A percentile compares a stretch with the other conserved stretches of the same genome.
phyloP scores from a whole-genome alignment of 1,140 invertebrate species.

The Lasaia peninsularis region DNA sequence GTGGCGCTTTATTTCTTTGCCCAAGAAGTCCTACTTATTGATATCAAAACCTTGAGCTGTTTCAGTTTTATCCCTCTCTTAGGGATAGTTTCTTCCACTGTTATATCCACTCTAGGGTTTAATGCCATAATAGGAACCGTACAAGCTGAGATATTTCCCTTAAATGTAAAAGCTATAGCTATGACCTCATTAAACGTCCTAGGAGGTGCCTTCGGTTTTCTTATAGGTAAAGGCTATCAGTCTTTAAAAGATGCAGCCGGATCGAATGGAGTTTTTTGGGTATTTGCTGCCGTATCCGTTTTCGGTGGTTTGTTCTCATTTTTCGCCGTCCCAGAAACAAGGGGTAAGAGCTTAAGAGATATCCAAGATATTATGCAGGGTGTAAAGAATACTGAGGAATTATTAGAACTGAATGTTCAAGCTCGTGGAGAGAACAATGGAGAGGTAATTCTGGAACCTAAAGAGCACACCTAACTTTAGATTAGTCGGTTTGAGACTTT shows the following conservation, averaged over 20 bases:
- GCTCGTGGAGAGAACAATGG: constrained; percentile 9
- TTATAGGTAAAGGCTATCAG: constrained; percentile 73
- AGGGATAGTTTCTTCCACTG: constrained; percentile 75
- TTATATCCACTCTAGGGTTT: constrained; percentile 77
- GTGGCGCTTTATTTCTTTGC: constrained; percentile 74
- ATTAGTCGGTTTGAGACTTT: background rate
- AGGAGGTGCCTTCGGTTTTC: constrained; percentile 61
- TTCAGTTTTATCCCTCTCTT: constrained; percentile 72
- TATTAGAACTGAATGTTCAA: constrained; percentile 1
- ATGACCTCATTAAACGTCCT: constrained; percentile 62
- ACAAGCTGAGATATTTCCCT: constrained; percentile 79
- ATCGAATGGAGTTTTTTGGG: constrained; percentile 71
- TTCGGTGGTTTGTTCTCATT: constrained; percentile 75
- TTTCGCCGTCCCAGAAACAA: constrained; percentile 84
- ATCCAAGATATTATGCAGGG: constrained; percentile 76
- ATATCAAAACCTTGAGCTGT: constrained; percentile 33
- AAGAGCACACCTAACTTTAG: background rate
- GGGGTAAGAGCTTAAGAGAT: constrained; percentile 82
- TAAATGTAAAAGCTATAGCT: constrained; percentile 78
- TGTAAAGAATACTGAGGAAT: constrained; percentile 16
- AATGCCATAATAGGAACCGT: constrained; percentile 78
- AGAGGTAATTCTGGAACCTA: background rate
- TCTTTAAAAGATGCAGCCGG: constrained; percentile 66
- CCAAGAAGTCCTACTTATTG: constrained; percentile 41
- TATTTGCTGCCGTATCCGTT: constrained; percentile 68